These are phyloP conservation scores for Hydrocynus forskahlii DNA, from an alignment of 2,797 vertebrate species.

Conservation along the genomic window DNA sequence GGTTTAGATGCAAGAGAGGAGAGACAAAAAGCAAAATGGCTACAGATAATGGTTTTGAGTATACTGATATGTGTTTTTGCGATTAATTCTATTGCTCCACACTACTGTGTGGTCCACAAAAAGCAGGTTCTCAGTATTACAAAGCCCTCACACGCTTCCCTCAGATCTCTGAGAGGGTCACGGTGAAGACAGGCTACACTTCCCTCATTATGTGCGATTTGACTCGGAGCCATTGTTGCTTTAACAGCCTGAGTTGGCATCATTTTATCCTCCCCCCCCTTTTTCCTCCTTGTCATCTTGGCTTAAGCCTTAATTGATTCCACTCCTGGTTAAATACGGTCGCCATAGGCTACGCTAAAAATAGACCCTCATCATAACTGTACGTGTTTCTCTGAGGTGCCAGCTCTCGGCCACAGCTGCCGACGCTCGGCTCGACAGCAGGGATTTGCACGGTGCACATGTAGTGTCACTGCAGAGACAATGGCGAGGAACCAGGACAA, in stretches of 20 bases:
- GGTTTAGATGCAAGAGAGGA: too few relatives aligned
- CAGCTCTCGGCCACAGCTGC: not conserved
- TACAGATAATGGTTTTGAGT: too few relatives aligned
- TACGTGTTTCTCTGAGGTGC: not conserved
- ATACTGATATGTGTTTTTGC: too few relatives aligned
- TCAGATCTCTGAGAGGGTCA: slow-evolving; percentile 1
- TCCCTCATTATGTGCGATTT: slow-evolving; percentile 21
- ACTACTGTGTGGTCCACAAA: too few relatives aligned
- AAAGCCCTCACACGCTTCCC: not conserved
- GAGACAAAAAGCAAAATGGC: too few relatives aligned
- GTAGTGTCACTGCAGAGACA: slow-evolving; percentile 12
- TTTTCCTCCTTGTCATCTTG: slow-evolving; percentile 35
- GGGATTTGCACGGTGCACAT: slow-evolving; percentile 5
- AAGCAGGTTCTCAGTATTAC: not conserved
- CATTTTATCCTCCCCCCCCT: slow-evolving; percentile 24
- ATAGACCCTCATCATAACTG: slow-evolving; percentile 28
- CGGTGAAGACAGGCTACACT: slow-evolving; percentile 1
- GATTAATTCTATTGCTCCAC: too few relatives aligned
- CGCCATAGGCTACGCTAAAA: slow-evolving; percentile 33
- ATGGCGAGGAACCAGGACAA: slow-evolving; percentile 20
- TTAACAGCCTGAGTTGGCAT: slow-evolving; percentile 6
- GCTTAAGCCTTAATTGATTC: slow-evolving; percentile 45
- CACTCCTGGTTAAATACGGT: slow-evolving; percentile 34
- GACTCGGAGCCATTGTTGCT: slow-evolving; percentile 20
- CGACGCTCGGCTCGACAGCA: not conserved